Conservation (phyloP, 2,888 invertebrate genomes). For the Eristalis intricaria region DNA sequence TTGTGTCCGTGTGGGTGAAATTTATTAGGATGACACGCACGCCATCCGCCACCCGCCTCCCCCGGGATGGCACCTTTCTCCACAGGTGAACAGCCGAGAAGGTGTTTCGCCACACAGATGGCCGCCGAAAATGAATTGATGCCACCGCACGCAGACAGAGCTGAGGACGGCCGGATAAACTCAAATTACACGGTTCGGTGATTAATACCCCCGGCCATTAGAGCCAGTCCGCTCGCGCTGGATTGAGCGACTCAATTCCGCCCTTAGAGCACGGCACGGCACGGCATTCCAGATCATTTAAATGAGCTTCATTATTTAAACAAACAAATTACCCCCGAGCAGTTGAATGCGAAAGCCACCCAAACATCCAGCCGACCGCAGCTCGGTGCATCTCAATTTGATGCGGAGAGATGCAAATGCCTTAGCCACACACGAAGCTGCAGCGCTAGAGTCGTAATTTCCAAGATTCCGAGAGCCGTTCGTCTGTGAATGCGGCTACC, state of each 20-base stretch:
- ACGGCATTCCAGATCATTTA: conserved; percentile 31
- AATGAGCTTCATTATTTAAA: conserved; percentile 56
- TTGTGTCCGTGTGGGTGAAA: conserved; percentile 37
- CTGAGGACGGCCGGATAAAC: neutral
- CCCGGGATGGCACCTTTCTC: no score
- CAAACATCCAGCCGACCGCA: neutral
- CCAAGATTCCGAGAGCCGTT: conserved; percentile 9
- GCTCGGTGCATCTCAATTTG: conserved; percentile 59
- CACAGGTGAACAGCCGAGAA: conserved; percentile 34
- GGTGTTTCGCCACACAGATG: neutral
- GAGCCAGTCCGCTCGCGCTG: conserved; percentile 24
- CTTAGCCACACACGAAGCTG: conserved; percentile 68
- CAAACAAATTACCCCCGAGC: conserved; percentile 55
- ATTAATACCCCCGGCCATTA: conserved; percentile 42
- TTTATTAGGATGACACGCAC: conserved; percentile 52
- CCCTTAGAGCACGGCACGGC: conserved; percentile 9
- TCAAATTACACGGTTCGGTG: conserved; percentile 36
- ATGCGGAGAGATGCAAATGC: conserved; percentile 62
- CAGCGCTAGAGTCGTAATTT: conserved; percentile 34
- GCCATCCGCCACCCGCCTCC: no score
- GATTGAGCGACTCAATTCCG: conserved; percentile 28
- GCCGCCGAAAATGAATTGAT: conserved; percentile 11
- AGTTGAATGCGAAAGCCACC: conserved; percentile 21
- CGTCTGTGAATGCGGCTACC: conserved; percentile 18
- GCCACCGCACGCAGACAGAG: neutral